Evolutionary conservation across 2,797 vertebrate species (phyloP).

Genomic region (Malurus splendens): DNA sequence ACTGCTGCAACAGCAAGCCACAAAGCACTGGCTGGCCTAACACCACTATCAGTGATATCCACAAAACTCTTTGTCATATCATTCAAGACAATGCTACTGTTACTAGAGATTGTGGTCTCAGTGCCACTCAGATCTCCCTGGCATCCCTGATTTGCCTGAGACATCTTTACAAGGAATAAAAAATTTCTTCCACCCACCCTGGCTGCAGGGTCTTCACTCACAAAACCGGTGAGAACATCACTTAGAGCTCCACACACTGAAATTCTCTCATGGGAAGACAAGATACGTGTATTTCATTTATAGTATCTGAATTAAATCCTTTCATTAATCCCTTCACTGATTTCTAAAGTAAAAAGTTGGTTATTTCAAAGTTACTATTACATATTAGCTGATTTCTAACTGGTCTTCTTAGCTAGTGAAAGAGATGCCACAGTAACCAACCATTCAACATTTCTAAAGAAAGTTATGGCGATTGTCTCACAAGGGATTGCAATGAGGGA

Average conservation of each 20-base stretch:
- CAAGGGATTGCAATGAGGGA: background rate
- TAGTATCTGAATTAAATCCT: background rate
- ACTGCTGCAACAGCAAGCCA: background rate
- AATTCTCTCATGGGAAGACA: background rate
- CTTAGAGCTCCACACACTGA: background rate
- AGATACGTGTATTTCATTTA: rapidly evolving
- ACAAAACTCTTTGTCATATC: background rate
- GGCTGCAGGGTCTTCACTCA: background rate
- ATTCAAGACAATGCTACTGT: background rate
- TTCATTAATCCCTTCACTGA: background rate
- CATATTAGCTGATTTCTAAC: background rate
- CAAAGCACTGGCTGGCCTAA: background rate
- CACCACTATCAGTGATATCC: background rate
- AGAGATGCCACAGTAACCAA: background rate
- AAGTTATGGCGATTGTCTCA: rapidly evolving
- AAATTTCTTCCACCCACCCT: background rate
- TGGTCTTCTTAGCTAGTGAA: background rate
- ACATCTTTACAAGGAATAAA: background rate
- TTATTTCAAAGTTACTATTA: background rate
- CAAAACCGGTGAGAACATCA: background rate
- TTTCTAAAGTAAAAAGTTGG: background rate
- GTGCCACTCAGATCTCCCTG: background rate
- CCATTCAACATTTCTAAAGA: rapidly evolving
- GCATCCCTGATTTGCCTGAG: background rate
- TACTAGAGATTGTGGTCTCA: background rate